Conservation (phyloP, 2,888 invertebrate species). For the Drosophila niveifrons region DNA sequence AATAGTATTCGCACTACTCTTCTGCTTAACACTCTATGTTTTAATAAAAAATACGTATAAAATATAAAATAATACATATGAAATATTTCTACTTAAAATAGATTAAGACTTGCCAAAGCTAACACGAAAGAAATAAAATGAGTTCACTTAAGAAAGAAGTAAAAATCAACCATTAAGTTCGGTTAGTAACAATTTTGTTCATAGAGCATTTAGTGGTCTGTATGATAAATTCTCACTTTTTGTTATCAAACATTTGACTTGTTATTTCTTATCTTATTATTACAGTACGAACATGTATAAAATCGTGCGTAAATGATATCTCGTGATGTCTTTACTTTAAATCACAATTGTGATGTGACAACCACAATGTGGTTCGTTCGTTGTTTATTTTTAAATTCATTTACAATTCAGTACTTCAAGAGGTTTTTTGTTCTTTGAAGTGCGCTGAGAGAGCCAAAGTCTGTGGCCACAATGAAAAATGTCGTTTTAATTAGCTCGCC, state of each 20-base stretch:
- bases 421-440: not conserved
- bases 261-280: slow-evolving; percentile 26
- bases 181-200: not conserved
- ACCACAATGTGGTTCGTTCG: not conserved
- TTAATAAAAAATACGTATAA: too few species aligned
- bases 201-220: slow-evolving; percentile 21
- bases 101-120: too few species aligned
- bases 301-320: slow-evolving; percentile 29
- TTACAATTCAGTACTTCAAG: slow-evolving; percentile 3
- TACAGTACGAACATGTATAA: not conserved
- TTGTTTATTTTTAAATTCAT: slow-evolving; percentile 16
- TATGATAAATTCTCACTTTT: not conserved
- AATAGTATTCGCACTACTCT: too few species aligned
- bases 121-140: too few species aligned
- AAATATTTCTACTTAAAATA: too few species aligned
- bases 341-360: slow-evolving; percentile 26
- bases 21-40: too few species aligned
- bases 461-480: slow-evolving; percentile 8
- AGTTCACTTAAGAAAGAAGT: too few species aligned
- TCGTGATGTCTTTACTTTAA: slow-evolving; percentile 14
- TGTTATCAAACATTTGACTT: not conserved
- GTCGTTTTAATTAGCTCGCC: slow-evolving; percentile 12
- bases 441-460: not conserved
- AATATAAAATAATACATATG: too few species aligned
- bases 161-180: too few species aligned